Base-by-base conservation (phyloP, 2,888 invertebrate species). In the Lysandra bellargus region DNA sequence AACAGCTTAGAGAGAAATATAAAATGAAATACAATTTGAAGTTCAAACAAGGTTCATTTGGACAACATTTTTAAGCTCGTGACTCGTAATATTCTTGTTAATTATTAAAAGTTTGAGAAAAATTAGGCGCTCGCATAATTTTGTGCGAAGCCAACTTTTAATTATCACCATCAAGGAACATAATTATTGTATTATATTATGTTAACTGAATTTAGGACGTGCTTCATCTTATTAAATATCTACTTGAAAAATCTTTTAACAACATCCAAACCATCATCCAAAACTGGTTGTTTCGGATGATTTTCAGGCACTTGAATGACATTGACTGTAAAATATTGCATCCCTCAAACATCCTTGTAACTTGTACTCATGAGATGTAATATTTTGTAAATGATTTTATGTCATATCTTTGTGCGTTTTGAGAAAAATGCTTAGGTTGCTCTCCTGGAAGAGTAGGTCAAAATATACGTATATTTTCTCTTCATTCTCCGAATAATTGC, bases 61-160 rank as follows among this genome's bases (percentile, higher is more conserved):
- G 64, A 30, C 23, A 64, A 64, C 64, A 64, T 30, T 61, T 23
- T 23, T 64, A 64, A 64, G 1, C 64, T 30, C 64, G 12, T 30
- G 64, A 2, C 64, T 23, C 64, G 9, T 64, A 30, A 64, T 23
- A 23, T 64, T 64, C 64, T 30, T 9, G 64, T 64, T 6, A 61
- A 64, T 64, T 64, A 64, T 64, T 64, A 64, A 64, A 64, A 64
- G 64, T 64, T 64, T 23, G 23, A 64, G 64, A 30, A 61, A 64
- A 64, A 64, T 64, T 64, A 30, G 64, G 30, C 64, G 64, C 64
- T 64, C 64, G 30, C 64, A 64, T 30, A 64, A 64, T 30, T 61
- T 64, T 30, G 30, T 64, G 30, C 64, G 64, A 64, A 64, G 30
- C 9, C 64, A 30, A 64, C 75, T 40, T 75, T n/a, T 40, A 23